phyloP scores from a whole-genome alignment of 2,113 vertebrate species.

The Greenwoodochromis staneri region DNA sequence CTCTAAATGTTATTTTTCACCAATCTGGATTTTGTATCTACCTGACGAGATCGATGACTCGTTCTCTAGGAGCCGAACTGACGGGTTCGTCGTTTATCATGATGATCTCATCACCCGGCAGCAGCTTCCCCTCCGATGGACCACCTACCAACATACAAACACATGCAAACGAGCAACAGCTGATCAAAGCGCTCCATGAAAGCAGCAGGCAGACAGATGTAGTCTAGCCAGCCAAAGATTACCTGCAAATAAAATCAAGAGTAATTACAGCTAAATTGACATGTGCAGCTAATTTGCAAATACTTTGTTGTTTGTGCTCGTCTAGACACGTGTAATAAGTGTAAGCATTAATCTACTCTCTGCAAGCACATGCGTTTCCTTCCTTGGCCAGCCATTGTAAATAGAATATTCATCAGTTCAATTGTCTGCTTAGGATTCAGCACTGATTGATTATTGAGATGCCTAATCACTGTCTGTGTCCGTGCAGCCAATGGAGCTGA shows the following conservation, averaged over 20 bases:
- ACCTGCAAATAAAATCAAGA: neutral
- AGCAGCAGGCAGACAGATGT: neutral
- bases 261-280: neutral
- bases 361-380: neutral
- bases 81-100: conserved; percentile 96
- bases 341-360: neutral
- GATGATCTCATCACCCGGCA: conserved; percentile 95
- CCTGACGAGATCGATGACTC: conserved; percentile 98
- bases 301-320: neutral
- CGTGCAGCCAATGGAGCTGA: neutral
- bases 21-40: conserved; percentile 36
- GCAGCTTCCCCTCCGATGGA: conserved; percentile 91
- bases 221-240: neutral
- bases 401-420: conserved; percentile 34
- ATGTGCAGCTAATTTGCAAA: neutral
- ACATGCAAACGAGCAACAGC: neutral
- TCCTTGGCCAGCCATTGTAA: neutral
- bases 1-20: neutral
- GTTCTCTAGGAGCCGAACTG: conserved; percentile 87
- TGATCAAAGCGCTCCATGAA: neutral
- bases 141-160: conserved; percentile 72
- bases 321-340: neutral
- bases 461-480: neutral
- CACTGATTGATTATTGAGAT: conserved; percentile 15
- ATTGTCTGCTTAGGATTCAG: conserved; percentile 10